Base-by-base conservation (phyloP, 2,888 invertebrate species). In the Leptinotarsa rubiginosa region DNA sequence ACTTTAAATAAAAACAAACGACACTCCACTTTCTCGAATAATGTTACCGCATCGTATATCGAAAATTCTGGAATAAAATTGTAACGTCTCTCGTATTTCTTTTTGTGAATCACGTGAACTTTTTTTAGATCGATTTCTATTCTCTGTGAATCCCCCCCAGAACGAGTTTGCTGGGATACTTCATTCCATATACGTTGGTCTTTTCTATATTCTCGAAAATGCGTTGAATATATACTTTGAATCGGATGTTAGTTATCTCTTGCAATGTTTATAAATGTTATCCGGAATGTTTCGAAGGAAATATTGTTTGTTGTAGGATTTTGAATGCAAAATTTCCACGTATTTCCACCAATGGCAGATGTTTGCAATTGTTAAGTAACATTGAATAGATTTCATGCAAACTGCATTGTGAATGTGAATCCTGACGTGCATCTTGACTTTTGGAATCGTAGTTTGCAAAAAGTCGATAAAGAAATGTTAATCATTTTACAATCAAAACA, bases 131-230 rank as follows among this genome's bases (percentile, higher is more conserved):
- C 41, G 41, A 41, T 50, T 50, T n/a, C 13, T n/a, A 50, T 15
- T 56, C 56, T 56, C 4, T 56, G 56, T 56, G 56, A 56, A 22
- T 56, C 56, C 56, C 56, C 56, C 56, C 22, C 54, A 4, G 15
- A 22, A 22, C 22, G 20, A 20, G 7, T 20, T 25, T 20, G 12
- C 15, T 56, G 4, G 22, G 13, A 20, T 56, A 56, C 20, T 56
- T 56, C 56, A 56, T 56, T 56, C 56, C 22, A 56, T 13, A 22
- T 56, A 52, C 3, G 52, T 52, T 52, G 41, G 2, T 50, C 4
- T n/a, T 50, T 50, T 50, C 4, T n/a, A 15, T 50, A 15, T 15
- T n/a, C n/a, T 16, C 50, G 50, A 50, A 0, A 15, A 16, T 50
- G 16, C n/a, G 16, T 16, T 50, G n/a, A 50, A 50, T 50, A 15